These are phyloP conservation scores for Muscina levida DNA, from an alignment of 2,888 invertebrate genomes.

Conservation along the genomic window DNA sequence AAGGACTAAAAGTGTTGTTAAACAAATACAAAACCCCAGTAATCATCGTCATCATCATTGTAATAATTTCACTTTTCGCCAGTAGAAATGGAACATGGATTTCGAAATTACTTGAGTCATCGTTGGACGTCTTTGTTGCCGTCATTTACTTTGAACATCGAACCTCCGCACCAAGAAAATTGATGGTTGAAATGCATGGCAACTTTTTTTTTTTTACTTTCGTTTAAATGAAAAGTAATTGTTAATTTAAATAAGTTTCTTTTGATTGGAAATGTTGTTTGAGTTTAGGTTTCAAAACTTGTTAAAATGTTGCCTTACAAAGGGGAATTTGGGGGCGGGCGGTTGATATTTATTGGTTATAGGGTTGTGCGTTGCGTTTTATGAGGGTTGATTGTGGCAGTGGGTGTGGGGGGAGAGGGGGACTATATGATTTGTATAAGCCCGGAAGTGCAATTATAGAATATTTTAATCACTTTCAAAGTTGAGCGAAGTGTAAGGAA, in stretches of 20 bases:
- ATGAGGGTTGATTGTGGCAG: too few species aligned
- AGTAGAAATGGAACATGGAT: neutral
- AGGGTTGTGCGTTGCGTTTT: too few species aligned
- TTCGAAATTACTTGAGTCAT: neutral
- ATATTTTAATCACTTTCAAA: too few species aligned
- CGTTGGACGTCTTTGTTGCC: neutral
- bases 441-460: too few species aligned
- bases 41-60: slow-evolving; percentile 31
- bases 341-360: too few species aligned
- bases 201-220: too few species aligned
- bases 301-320: neutral
- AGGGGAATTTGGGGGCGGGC: too few species aligned
- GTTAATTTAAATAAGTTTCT: slow-evolving; percentile 31
- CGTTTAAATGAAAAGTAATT: slow-evolving; percentile 18
- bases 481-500: too few species aligned
- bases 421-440: too few species aligned
- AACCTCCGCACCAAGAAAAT: slow-evolving; percentile 1
- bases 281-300: neutral
- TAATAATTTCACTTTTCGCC: slow-evolving; percentile 22
- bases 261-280: slow-evolving; percentile 23
- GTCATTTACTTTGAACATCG: neutral
- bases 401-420: too few species aligned
- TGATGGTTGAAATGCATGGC: slow-evolving; percentile 14
- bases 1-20: slow-evolving; percentile 47
- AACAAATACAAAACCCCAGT: slow-evolving; percentile 46